Evolutionary conservation across 2,888 invertebrate genomes (phyloP).

Genomic region (Eucera pruinosa): DNA sequence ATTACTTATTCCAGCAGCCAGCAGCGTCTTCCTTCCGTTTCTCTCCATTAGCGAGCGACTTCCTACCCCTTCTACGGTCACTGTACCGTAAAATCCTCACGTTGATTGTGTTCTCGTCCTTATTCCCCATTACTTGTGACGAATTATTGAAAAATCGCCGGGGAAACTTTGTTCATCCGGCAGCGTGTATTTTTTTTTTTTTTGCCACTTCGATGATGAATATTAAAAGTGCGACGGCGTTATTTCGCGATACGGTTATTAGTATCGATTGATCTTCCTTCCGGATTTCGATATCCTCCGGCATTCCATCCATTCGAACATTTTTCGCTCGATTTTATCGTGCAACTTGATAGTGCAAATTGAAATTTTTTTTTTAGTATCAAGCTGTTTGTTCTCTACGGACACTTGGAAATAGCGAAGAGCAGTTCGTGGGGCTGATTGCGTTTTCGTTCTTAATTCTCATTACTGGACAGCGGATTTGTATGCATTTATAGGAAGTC

Average conservation of each 20-base stretch:
- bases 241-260: background rate
- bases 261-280: background rate
- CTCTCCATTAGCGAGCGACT: slow-evolving; percentile 62
- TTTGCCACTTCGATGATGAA: slow-evolving; percentile 8
- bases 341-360: too few species aligned
- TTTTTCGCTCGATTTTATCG: too few species aligned
- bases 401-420: too few species aligned
- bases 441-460: too few species aligned
- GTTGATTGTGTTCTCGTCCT: slow-evolving; percentile 28
- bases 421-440: too few species aligned
- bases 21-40: slow-evolving; percentile 35
- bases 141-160: slow-evolving; percentile 44
- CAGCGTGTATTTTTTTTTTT: background rate
- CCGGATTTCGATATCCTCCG: too few species aligned
- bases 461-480: too few species aligned
- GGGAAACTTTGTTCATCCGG: background rate
- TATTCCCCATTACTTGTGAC: background rate
- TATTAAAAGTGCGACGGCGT: slow-evolving; percentile 15
- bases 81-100: slow-evolving; percentile 43
- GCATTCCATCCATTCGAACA: too few species aligned
- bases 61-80: slow-evolving; percentile 31
- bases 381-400: too few species aligned
- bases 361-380: too few species aligned
- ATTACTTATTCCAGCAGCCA: slow-evolving; percentile 62
- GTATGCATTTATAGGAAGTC: too few species aligned